These are phyloP conservation scores for Dendronephthya gigantea DNA, from an alignment of 64 coral and sea anemone genomes.

Conservation along the genomic window DNA sequence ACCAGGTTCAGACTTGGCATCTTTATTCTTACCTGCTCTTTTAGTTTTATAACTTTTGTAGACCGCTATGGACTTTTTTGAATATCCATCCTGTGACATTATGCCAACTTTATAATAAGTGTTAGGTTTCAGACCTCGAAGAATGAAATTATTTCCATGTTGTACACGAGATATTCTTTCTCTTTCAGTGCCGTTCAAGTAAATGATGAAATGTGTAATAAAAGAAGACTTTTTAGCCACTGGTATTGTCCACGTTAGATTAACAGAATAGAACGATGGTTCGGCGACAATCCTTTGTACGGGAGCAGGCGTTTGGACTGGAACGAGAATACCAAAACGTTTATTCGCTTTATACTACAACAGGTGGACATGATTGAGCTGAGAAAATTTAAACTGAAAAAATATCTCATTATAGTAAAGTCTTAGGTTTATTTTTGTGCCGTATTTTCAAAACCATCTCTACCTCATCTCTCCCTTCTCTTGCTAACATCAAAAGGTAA, in stretches of 20 bases:
- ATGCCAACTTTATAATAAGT: neutral
- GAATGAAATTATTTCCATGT: neutral
- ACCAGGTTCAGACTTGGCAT: no score
- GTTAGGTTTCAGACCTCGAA: neutral
- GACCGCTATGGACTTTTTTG: neutral
- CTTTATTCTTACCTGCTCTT: neutral
- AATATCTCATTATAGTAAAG: no score
- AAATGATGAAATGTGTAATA: neutral
- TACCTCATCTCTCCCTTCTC: no score
- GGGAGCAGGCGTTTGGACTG: neutral
- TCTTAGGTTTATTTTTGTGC: no score
- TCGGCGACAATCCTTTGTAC: neutral
- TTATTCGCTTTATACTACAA: no score
- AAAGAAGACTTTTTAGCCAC: neutral
- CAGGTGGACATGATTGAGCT: no score
- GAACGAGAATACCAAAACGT: no score
- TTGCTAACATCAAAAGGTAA: no score
- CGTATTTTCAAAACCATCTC: no score
- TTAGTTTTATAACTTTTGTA: neutral
- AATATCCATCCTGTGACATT: neutral
- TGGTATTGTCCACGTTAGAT: neutral
- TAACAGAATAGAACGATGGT: neutral
- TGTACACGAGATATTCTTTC: neutral
- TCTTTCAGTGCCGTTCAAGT: neutral
- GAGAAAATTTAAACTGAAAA: no score